Percentiles rank a stretch among this genome's conserved stretches.
phyloP scores from a whole-genome alignment of 2,797 vertebrate genomes.

The Linurgus olivaceus region DNA sequence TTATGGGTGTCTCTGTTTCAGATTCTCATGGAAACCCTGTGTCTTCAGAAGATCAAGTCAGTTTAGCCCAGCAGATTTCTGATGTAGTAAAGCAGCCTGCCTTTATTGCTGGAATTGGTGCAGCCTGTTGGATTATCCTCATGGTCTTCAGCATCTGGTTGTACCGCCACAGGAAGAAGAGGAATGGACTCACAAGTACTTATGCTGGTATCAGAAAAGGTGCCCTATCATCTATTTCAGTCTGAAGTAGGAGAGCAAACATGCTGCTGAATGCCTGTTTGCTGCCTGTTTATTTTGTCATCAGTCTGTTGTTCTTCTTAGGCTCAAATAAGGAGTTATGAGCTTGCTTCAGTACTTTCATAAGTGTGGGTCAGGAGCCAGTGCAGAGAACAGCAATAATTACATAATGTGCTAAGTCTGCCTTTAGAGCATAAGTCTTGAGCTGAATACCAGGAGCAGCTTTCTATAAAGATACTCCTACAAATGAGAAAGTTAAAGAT shows the following conservation, averaged over 20 bases:
- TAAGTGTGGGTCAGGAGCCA: neutral
- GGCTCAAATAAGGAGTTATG: neutral
- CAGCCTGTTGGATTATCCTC: slow-evolving; percentile 97
- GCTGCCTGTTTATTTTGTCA: neutral
- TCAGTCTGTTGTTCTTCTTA: neutral
- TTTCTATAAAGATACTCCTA: neutral
- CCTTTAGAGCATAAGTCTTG: neutral
- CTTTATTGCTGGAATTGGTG: slow-evolving; percentile 97
- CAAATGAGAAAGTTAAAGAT: neutral
- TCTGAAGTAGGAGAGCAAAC: neutral
- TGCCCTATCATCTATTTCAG: slow-evolving; percentile 39
- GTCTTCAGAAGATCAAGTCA: slow-evolving; percentile 80
- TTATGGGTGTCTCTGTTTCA: slow-evolving; percentile 24
- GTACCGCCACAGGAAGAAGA: slow-evolving; percentile 94
- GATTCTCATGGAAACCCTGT: slow-evolving; percentile 80
- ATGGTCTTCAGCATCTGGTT: slow-evolving; percentile 99
- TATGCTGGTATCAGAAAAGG: slow-evolving; percentile 98
- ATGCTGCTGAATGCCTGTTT: neutral
- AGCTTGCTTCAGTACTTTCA: neutral
- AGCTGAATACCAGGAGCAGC: neutral
- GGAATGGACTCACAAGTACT: slow-evolving; percentile 90
- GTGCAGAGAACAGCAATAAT: neutral
- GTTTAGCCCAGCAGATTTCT: slow-evolving; percentile 94
- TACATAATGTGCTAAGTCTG: neutral
- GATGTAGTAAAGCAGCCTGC: slow-evolving; percentile 97